phyloP scores from a whole-genome alignment of 2,888 invertebrate genomes.

The Drosophila lacicola region DNA sequence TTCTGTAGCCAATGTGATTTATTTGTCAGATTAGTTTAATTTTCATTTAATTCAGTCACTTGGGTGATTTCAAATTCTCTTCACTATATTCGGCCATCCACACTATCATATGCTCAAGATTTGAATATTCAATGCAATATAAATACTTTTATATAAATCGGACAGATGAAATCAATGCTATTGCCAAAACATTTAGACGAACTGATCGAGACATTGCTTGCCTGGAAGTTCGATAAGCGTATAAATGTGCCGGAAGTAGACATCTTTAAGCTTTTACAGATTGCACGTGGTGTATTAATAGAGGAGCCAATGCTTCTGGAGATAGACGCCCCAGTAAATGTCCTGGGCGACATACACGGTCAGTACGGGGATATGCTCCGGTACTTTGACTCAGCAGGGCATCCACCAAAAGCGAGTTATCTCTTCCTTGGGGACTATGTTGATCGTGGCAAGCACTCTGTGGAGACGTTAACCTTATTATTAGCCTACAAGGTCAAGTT shows the following conservation, averaged over 20 bases:
- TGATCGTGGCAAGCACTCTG: constrained; percentile 51
- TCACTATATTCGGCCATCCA: background rate
- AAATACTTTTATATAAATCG: background rate
- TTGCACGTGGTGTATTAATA: constrained; percentile 98
- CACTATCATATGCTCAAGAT: background rate
- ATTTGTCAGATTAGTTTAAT: constrained; percentile 8
- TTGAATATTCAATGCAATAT: no score
- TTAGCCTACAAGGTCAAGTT: constrained; percentile 51
- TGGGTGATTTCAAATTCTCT: background rate
- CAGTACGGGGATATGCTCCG: constrained; percentile 48
- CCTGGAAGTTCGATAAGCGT: constrained; percentile 26
- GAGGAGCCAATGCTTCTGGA: constrained; percentile 99
- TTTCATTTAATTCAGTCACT: background rate
- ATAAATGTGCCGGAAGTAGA: constrained; percentile 70
- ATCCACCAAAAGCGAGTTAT: constrained; percentile 37
- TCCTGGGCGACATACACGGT: constrained; percentile 89
- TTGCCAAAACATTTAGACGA: constrained; percentile 32
- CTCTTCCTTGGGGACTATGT: constrained; percentile 53
- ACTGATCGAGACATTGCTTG: constrained; percentile 21
- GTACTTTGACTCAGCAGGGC: constrained; percentile 34
- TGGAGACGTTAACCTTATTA: constrained; percentile 46
- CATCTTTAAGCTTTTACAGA: constrained; percentile 97
- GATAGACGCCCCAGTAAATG: constrained; percentile 98
- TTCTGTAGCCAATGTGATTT: background rate
- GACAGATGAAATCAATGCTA: constrained; percentile 19